Evolutionary conservation across 2,113 vertebrate species (phyloP).

Genomic region (Porphyrio hochstetteri): DNA sequence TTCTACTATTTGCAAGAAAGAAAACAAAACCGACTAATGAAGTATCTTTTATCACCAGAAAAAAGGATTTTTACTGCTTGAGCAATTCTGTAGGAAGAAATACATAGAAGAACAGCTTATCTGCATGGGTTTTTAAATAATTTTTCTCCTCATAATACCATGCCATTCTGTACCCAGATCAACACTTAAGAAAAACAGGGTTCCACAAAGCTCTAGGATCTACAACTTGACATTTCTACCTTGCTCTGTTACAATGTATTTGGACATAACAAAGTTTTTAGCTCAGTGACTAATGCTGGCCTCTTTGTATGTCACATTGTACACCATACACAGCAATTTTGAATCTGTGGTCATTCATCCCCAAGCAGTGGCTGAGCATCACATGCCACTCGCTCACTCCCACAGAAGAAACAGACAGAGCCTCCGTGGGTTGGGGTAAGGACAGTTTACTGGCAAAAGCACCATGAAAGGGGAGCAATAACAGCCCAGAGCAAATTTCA

Average conservation of each 20-base stretch:
- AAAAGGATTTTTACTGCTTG: background rate
- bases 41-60: background rate
- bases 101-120: background rate
- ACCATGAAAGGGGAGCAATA: no score
- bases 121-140: accelerated
- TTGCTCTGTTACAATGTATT: background rate
- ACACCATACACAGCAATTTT: background rate
- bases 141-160: background rate
- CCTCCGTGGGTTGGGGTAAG: no score
- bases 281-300: background rate
- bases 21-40: background rate
- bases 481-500: no score
- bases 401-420: no score
- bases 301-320: background rate
- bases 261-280: background rate
- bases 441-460: no score
- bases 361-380: no score
- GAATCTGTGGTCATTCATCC: no score
- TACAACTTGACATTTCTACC: background rate
- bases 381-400: no score
- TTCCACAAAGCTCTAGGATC: background rate
- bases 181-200: background rate
- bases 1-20: background rate
- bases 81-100: background rate
- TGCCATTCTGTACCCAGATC: background rate